phyloP scores from a whole-genome alignment of 2,113 vertebrate genomes.

The Cephalopterus ornatus region DNA sequence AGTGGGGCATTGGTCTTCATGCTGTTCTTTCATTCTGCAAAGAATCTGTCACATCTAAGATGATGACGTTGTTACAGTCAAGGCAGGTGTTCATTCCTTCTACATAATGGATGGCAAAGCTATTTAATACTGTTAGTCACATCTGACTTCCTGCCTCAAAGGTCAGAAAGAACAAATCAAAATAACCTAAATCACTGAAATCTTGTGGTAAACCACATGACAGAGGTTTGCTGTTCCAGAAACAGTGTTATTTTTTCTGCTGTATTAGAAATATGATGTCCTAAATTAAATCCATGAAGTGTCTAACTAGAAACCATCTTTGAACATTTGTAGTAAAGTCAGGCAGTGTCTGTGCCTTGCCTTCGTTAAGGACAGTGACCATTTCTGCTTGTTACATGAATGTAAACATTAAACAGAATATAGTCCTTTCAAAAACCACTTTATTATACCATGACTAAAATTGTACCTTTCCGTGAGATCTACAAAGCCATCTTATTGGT shows the following conservation, averaged over 20 bases:
- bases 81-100: not conserved
- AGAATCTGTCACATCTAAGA: not conserved
- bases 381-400: not conserved
- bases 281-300: not conserved
- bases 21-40: not conserved
- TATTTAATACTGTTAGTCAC: not conserved
- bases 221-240: not conserved
- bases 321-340: not conserved
- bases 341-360: not conserved
- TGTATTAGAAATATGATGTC: not conserved
- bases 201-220: not conserved
- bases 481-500: not conserved
- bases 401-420: not conserved
- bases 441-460: not conserved
- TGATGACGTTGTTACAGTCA: not conserved
- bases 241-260: not conserved
- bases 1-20: not conserved
- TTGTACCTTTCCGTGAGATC: not conserved
- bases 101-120: not conserved
- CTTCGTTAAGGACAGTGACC: not conserved
- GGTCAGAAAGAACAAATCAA: not conserved
- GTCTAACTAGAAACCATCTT: not conserved
- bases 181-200: not conserved
- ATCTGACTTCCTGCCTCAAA: not conserved
- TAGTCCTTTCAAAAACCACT: not conserved